A percentile compares a stretch with the other conserved stretches of the same genome.
These are phyloP conservation scores for Pangasius larnaudii DNA, from an alignment of 2,797 vertebrate genomes.

Conservation along the genomic window DNA sequence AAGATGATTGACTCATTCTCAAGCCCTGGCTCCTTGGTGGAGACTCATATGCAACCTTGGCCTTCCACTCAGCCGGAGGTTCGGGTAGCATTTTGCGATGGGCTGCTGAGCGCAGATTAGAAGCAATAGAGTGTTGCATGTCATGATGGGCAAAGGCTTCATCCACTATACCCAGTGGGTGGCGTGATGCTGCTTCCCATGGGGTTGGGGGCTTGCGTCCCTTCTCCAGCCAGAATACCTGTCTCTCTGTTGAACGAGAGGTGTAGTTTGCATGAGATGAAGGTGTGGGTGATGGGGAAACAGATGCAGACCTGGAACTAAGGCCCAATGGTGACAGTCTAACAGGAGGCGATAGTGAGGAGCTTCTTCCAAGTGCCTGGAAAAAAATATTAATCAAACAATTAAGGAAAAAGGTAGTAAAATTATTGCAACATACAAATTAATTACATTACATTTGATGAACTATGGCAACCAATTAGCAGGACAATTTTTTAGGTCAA, in stretches of 20 bases:
- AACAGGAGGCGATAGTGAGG: conserved; percentile 83
- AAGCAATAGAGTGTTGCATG: conserved; percentile 84
- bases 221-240: conserved; percentile 68
- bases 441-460: background rate
- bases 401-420: background rate
- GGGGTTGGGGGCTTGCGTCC: conserved; percentile 81
- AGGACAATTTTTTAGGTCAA: background rate
- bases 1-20: conserved; percentile 37
- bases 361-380: conserved; percentile 74
- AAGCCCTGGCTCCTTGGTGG: conserved; percentile 50
- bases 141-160: conserved; percentile 84
- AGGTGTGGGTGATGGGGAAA: conserved; percentile 74
- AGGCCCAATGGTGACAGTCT: conserved; percentile 69
- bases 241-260: conserved; percentile 54
- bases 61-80: conserved; percentile 82
- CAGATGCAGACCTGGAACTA: conserved; percentile 66
- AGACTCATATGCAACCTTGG: conserved; percentile 72
- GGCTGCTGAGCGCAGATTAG: conserved; percentile 84
- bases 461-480: background rate
- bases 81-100: conserved; percentile 84
- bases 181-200: conserved; percentile 90
- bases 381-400: conserved; percentile 58
- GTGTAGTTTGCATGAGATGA: conserved; percentile 61
- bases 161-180: conserved; percentile 89
- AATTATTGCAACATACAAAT: background rate